Evolutionary conservation across 1,140 invertebrate species (phyloP).

Genomic region (Drosophila lowei): DNA sequence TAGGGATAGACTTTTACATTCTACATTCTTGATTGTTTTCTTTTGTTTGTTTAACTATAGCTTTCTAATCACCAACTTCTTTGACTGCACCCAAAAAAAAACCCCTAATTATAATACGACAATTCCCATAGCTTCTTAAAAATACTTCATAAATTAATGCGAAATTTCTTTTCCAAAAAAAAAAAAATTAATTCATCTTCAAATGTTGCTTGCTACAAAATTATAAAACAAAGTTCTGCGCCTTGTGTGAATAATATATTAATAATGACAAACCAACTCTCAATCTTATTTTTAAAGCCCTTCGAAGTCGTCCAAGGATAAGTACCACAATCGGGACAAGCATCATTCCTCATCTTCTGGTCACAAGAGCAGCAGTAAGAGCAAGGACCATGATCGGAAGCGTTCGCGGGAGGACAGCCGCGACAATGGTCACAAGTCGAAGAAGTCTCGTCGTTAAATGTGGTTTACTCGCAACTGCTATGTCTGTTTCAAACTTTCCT

Average conservation of each 20-base stretch:
- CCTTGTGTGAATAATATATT: neutral
- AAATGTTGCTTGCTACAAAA: slow-evolving; percentile 30
- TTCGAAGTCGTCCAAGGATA: slow-evolving; percentile 76
- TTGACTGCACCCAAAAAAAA: neutral
- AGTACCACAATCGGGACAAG: slow-evolving; percentile 81
- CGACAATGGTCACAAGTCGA: slow-evolving; percentile 87
- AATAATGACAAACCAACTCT: neutral
- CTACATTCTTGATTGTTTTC: neutral
- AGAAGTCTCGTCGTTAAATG: slow-evolving; percentile 86
- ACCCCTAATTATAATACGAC: too few relatives aligned
- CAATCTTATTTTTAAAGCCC: slow-evolving; percentile 56
- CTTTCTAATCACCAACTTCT: too few relatives aligned
- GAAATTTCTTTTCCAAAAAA: slow-evolving; percentile 38
- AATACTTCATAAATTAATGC: slow-evolving; percentile 41
- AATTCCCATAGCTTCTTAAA: neutral
- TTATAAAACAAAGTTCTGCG: neutral
- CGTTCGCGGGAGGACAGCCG: slow-evolving; percentile 89
- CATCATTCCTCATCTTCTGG: slow-evolving; percentile 80
- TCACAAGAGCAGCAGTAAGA: slow-evolving; percentile 65
- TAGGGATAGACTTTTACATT: neutral
- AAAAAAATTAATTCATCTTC: neutral
- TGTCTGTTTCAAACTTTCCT: slow-evolving; percentile 6
- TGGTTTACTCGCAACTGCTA: neutral
- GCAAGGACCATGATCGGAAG: slow-evolving; percentile 84
- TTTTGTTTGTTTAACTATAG: neutral